Evolutionary conservation across 2,797 vertebrate species (phyloP).

Genomic region (Mormyrops attenuatus): DNA sequence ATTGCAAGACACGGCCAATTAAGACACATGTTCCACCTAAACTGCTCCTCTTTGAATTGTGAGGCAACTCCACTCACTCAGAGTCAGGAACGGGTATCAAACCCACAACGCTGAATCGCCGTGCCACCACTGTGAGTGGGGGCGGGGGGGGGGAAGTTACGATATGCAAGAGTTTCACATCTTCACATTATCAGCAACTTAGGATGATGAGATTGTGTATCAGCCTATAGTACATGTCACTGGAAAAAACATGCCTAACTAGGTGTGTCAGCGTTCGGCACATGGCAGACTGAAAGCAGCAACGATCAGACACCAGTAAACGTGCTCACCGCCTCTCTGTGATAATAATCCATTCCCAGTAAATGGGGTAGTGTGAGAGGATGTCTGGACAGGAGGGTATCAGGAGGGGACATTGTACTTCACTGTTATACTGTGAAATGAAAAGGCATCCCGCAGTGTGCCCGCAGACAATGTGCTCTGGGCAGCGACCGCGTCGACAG

Average conservation of each 20-base stretch:
- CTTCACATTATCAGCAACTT: not conserved
- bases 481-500: not conserved
- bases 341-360: not conserved
- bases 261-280: too few species aligned
- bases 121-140: not conserved
- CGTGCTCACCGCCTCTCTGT: not conserved
- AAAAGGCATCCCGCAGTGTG: not conserved
- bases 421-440: not conserved
- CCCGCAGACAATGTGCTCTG: not conserved
- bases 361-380: not conserved
- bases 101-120: not conserved
- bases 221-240: not conserved
- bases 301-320: not conserved
- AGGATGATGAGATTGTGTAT: not conserved
- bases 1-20: not conserved
- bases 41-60: not conserved
- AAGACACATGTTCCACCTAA: not conserved
- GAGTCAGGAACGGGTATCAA: not conserved
- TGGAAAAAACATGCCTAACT: too few species aligned
- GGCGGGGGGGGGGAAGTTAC: not conserved
- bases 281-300: not conserved
- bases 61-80: not conserved
- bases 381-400: not conserved
- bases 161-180: not conserved
- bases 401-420: not conserved